Conservation (phyloP, 2,888 invertebrate genomes). For the Diachrysia chrysitis region DNA sequence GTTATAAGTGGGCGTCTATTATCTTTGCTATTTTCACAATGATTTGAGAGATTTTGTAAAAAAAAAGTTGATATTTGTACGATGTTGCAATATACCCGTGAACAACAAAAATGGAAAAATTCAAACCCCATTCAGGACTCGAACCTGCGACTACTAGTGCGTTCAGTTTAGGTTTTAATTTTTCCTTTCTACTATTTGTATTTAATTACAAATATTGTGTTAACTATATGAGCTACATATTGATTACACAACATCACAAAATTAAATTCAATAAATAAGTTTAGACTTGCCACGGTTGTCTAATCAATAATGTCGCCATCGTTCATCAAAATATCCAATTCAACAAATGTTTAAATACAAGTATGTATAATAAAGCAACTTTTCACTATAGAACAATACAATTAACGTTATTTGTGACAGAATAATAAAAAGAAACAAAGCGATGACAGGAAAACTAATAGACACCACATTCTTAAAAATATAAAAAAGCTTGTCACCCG, state of each 20-base stretch:
- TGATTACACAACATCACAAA: too few species aligned
- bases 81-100: background rate
- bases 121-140: too few species aligned
- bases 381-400: background rate
- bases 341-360: background rate
- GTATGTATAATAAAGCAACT: background rate
- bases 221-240: too few species aligned
- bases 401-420: background rate
- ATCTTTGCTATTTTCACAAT: conserved; percentile 18
- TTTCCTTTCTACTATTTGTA: too few species aligned
- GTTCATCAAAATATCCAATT: background rate
- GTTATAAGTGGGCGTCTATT: conserved; percentile 36
- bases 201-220: too few species aligned
- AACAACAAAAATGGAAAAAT: background rate
- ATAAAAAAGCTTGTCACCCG: conserved; percentile 52
- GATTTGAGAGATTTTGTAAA: conserved; percentile 9
- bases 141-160: too few species aligned
- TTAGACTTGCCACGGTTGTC: too few species aligned
- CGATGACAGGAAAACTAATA: conserved; percentile 58
- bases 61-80: background rate
- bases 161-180: too few species aligned
- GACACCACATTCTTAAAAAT: conserved; percentile 31
- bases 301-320: background rate
- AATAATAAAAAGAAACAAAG: conserved; percentile 24
- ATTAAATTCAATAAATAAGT: too few species aligned